These are phyloP conservation scores for Plestiodon gilberti DNA, from an alignment of 2,113 vertebrate genomes.

Conservation along the genomic window DNA sequence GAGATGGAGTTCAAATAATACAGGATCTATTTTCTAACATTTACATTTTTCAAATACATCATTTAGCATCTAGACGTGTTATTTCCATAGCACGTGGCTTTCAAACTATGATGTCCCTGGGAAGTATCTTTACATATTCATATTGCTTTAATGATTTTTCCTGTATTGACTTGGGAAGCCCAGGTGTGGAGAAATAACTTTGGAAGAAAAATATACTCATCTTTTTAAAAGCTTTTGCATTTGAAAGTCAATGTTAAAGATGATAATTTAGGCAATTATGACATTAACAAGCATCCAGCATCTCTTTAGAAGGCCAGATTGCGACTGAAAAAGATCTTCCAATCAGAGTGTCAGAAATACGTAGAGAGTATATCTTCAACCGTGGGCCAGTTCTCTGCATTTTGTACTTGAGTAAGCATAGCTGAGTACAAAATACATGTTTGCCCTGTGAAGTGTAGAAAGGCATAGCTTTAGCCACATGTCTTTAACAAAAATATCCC, in stretches of 20 bases:
- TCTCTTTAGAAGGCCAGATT: slow-evolving; percentile 20
- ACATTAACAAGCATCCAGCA: neutral
- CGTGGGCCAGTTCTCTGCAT: neutral
- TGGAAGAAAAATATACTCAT: slow-evolving; percentile 34
- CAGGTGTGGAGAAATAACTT: slow-evolving; percentile 43
- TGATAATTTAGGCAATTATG: slow-evolving; percentile 41
- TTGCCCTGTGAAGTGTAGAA: neutral
- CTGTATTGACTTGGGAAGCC: slow-evolving; percentile 29
- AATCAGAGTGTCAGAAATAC: neutral
- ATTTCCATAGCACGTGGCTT: slow-evolving; percentile 37
- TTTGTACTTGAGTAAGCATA: neutral
- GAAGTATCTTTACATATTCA: slow-evolving; percentile 31
- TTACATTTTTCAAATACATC: slow-evolving; percentile 17
- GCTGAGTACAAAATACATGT: neutral
- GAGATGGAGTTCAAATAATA: slow-evolving; percentile 1
- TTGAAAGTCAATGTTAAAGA: slow-evolving; percentile 4
- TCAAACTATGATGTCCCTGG: slow-evolving; percentile 5
- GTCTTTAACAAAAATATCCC: neutral
- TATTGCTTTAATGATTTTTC: slow-evolving; percentile 38
- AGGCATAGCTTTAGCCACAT: neutral
- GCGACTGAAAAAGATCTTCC: neutral
- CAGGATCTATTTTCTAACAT: slow-evolving; percentile 13
- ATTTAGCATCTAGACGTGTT: slow-evolving; percentile 8
- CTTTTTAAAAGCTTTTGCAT: slow-evolving; percentile 14
- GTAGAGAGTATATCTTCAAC: neutral